A percentile compares a stretch with the other conserved stretches of the same genome.
These are phyloP conservation scores for Lomographa bimaculata DNA, from an alignment of 2,888 invertebrate genomes.

Conservation along the genomic window DNA sequence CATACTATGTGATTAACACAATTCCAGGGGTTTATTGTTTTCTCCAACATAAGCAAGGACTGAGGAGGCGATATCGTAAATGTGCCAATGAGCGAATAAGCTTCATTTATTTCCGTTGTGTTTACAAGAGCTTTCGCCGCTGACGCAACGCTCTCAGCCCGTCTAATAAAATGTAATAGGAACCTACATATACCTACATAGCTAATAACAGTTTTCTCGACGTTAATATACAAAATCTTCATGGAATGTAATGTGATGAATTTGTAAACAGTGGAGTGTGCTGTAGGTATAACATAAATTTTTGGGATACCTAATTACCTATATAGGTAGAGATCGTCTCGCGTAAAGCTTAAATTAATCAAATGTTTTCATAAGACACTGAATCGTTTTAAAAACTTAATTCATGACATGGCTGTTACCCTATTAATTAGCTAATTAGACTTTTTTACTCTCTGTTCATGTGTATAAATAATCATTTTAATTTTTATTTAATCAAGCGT, in stretches of 20 bases:
- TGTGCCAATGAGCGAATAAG: constrained; percentile 59
- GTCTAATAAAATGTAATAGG: constrained; percentile 24
- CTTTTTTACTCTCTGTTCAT: too few relatives aligned
- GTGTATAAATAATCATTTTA: too few relatives aligned
- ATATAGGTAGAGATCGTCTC: too few relatives aligned
- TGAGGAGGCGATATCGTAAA: constrained; percentile 37
- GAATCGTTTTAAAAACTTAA: too few relatives aligned
- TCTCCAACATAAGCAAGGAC: constrained; percentile 26
- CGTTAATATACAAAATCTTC: neutral
- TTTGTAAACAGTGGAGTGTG: constrained; percentile 2
- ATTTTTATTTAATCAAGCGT: too few relatives aligned
- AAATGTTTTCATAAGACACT: too few relatives aligned
- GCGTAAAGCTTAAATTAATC: too few relatives aligned
- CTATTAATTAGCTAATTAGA: too few relatives aligned
- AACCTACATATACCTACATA: too few relatives aligned
- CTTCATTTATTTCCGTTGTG: constrained; percentile 72
- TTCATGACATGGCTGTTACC: too few relatives aligned
- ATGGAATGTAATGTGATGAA: neutral
- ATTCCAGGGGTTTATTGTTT: constrained; percentile 16
- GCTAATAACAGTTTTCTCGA: constrained; percentile 9
- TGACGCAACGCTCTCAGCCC: constrained; percentile 66
- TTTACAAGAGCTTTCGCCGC: constrained; percentile 68
- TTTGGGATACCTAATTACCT: too few relatives aligned
- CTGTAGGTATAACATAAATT: too few relatives aligned
- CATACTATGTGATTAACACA: constrained; percentile 12